Base-by-base conservation (phyloP, 2,113 vertebrate genomes). In the Agapornis roseicollis region DNA sequence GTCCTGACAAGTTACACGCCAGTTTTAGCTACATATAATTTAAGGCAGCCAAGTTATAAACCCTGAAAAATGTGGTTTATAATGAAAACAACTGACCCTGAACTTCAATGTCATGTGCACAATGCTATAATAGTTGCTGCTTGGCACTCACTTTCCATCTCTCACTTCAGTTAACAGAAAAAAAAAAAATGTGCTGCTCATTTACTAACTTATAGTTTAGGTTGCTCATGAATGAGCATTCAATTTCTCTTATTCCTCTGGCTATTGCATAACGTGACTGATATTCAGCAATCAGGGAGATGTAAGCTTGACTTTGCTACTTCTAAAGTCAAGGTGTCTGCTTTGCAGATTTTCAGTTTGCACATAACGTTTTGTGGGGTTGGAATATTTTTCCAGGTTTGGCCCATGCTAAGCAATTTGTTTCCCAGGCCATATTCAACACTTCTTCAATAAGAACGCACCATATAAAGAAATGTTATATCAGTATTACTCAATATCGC, bases 21-120 rank as follows among this genome's bases (percentile, higher is more conserved):
- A 85, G 68, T 90, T 93, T 94, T 60, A 83, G 65, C 27, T 55
- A 52, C 11, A 63, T 50, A 50, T 78, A 70, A 94, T 97, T 91
- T 96, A 89, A 94, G 44, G 22, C 68, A 96, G 68, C 35, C 80
- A 92, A 89, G 72, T 89, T 88, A 92, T 72, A 92, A 96, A 93
- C 42, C 52, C 73, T 94, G 91, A 95, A 96, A 95, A 90, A 96
- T 69, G 24, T 56, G 41, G 70, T 93, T 96, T 96, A 47, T 96
- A 91, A 94, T 92, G 37, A 82, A 96, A 97, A 85, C 74, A 84
- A 77, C 87, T 97, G 93, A 97, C 94, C 93, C 80, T 91, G 91
- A 96, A 96, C 77, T 93, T 95, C 58, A 88, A 11, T 82, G 89
- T 87, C 92, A 53, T 66, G 25, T 58, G 41, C 64, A 91, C 83